Evolutionary conservation across 2,113 vertebrate species (phyloP).

Genomic region (Gobio gobio): DNA sequence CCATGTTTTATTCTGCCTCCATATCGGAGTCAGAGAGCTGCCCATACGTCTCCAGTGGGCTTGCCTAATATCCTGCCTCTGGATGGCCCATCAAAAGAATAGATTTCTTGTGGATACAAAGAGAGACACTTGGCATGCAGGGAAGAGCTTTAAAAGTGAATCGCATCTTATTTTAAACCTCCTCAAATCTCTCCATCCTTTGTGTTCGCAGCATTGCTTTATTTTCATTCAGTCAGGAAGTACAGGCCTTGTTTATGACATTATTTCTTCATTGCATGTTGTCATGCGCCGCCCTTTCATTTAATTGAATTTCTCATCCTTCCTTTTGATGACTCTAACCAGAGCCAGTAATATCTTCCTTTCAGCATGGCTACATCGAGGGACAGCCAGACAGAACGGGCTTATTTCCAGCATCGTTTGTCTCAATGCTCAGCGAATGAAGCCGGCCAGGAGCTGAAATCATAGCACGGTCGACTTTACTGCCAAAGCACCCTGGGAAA

Average conservation of each 20-base stretch:
- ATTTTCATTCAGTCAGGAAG: neutral
- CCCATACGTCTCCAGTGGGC: conserved; percentile 12
- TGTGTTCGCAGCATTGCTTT: neutral
- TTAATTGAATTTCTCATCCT: conserved; percentile 2
- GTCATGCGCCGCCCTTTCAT: neutral
- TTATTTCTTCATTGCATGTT: neutral
- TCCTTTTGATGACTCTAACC: conserved; percentile 14
- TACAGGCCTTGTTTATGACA: neutral
- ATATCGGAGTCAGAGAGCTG: neutral
- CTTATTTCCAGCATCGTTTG: conserved; percentile 75
- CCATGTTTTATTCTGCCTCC: conserved; percentile 19
- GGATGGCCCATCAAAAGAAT: conserved; percentile 16
- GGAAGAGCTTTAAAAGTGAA: neutral
- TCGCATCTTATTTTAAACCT: neutral
- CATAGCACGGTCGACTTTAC: conserved; percentile 11
- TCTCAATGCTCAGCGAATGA: conserved; percentile 67
- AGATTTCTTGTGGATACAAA: neutral
- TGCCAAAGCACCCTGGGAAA: conserved; percentile 27
- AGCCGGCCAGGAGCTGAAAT: neutral
- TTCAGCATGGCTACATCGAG: conserved; percentile 76
- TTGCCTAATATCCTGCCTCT: conserved; percentile 21
- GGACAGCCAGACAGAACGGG: conserved; percentile 74
- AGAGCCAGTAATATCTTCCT: conserved; percentile 27
- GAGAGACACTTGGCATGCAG: neutral
- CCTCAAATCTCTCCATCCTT: neutral